These are phyloP conservation scores for Cavia aperea DNA, from an alignment of 2,113 vertebrate species.

Conservation along the genomic window DNA sequence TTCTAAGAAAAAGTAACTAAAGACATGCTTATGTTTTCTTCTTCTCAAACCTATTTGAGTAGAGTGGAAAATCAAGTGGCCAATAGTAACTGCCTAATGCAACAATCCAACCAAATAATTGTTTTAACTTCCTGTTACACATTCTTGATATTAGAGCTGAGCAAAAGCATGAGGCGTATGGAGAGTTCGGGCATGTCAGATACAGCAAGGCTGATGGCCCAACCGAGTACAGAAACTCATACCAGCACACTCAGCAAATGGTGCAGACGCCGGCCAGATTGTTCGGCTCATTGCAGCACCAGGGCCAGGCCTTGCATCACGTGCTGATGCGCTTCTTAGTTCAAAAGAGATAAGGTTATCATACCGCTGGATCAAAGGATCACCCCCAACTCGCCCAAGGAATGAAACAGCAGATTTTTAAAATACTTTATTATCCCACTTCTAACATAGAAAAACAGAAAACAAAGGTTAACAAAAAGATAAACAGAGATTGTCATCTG, in stretches of 20 bases:
- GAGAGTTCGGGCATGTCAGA: not conserved
- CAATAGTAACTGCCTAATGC: not conserved
- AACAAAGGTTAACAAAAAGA: not conserved
- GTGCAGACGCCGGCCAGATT: not conserved
- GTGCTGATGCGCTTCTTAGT: not conserved
- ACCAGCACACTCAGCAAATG: not conserved
- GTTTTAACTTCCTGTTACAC: not conserved
- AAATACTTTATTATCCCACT: not conserved
- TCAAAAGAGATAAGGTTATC: not conserved
- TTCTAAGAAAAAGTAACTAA: constrained; percentile 49
- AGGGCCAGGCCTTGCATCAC: not conserved
- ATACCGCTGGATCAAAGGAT: not conserved
- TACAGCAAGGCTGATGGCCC: not conserved
- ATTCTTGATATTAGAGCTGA: constrained; percentile 20
- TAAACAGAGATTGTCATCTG: not conserved
- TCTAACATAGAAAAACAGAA: not conserved
- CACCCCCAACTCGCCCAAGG: not conserved
- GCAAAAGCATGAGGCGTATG: not conserved
- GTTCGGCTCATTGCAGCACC: not conserved
- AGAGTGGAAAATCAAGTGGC: not conserved
- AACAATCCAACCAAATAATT: not conserved
- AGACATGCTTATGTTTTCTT: not conserved
- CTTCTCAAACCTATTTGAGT: not conserved
- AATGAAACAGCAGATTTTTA: not conserved
- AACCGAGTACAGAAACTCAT: not conserved